Evolutionary conservation across 2,888 invertebrate species (phyloP), one percentile per base, ranked within the genome.

Genomic region (Gisinianus flammeolus): DNA sequence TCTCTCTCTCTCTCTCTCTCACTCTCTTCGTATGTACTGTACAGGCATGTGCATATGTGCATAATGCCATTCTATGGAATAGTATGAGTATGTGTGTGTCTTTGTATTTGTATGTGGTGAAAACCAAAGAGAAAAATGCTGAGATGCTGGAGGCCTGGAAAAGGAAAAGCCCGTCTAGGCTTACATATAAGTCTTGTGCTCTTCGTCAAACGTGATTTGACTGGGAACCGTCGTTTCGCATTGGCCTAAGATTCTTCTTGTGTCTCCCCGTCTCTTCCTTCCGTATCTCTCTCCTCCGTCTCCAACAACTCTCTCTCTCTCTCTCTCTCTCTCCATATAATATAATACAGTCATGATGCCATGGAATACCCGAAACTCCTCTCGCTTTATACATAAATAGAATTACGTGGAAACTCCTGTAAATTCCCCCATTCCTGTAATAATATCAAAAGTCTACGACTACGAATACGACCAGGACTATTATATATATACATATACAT

Each of bases 101-200:
- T 62, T 62, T 16, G 62, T 62, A 28, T 26, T 24, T 62, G 24
- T 26, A 12, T 62, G 8, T 24, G 26, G n/a, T 58, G 1, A n/a
- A 58, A 12, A 28, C 12, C 26, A 62, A 28, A 28, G 10, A 28
- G 62, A 28, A 28, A 62, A 26, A 28, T 62, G 4, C 62, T 62
- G 3, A n/a, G 22, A 8, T n/a, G n/a, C 24, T 26, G 26, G 62
- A 6, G 28, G 62, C 4, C 24, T 62, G 12, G 62, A 62, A 28
- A 31, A 52, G 35, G 33, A 26, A 62, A 31, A 62, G 62, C n/a
- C n/a, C n/a, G n/a, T n/a, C n/a, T n/a, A n/a, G 73, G 31, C 64
- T 73, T 62, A 26, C 35, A 73, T 64, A 62, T 73, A 31, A 62
- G 62, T 73, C 73, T 73, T 30, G 62, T 64, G 33, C 73, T 73